These are phyloP conservation scores for Avahi laniger DNA, from an alignment of 2,797 vertebrate species.

Conservation along the genomic window DNA sequence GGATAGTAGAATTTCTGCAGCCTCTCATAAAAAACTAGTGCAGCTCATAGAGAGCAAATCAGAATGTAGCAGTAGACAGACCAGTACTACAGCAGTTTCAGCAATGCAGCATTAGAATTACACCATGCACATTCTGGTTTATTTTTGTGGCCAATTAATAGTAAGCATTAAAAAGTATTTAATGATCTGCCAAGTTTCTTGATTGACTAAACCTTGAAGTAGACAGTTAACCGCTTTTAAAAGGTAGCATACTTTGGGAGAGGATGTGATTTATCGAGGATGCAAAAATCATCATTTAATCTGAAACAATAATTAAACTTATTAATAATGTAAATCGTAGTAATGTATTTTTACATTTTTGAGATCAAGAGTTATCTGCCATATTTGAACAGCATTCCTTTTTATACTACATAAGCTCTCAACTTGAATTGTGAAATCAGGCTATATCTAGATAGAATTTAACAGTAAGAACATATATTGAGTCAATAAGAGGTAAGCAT, in stretches of 20 bases:
- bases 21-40: constrained; percentile 82
- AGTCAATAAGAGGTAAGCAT: constrained; percentile 80
- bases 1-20: constrained; percentile 84
- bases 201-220: constrained; percentile 55
- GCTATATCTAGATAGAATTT: constrained; percentile 75
- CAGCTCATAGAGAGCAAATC: constrained; percentile 86
- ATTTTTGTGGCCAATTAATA: constrained; percentile 82
- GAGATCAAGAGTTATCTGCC: constrained; percentile 67
- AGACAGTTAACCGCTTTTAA: constrained; percentile 56
- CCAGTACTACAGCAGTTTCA: constrained; percentile 84
- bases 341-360: constrained; percentile 69
- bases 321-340: constrained; percentile 64
- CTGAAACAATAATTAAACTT: constrained; percentile 58
- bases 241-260: constrained; percentile 55
- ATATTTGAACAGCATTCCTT: constrained; percentile 74
- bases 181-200: constrained; percentile 55
- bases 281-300: constrained; percentile 62
- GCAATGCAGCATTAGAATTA: constrained; percentile 89
- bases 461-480: constrained; percentile 73
- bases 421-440: constrained; percentile 78
- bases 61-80: constrained; percentile 83
- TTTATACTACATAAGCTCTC: constrained; percentile 78
- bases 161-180: constrained; percentile 79
- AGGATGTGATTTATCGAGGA: constrained; percentile 67
- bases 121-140: constrained; percentile 81